Percentiles rank a stretch among this genome's conserved stretches.
Evolutionary conservation across 2,797 vertebrate species (phyloP).

Genomic region (Octomys mimax): DNA sequence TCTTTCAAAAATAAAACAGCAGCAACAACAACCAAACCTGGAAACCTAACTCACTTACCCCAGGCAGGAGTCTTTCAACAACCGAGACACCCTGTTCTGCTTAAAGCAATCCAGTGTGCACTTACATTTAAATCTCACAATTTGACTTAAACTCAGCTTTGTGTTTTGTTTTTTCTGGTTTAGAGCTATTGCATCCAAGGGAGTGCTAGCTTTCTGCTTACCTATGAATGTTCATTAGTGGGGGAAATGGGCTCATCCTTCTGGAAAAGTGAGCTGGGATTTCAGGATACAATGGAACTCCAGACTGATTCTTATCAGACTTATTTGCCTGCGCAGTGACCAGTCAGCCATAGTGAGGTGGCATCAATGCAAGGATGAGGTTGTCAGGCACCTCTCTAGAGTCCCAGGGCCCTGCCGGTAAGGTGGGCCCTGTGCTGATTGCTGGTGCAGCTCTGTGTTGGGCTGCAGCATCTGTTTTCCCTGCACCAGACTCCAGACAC

Average conservation of each 20-base stretch:
- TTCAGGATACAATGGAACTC: neutral
- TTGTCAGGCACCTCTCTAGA: neutral
- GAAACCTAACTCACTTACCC: neutral
- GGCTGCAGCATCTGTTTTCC: neutral
- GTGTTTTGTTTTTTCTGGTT: constrained; percentile 17
- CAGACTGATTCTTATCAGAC: neutral
- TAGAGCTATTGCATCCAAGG: neutral
- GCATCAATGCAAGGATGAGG: neutral
- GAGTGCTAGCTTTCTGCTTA: neutral
- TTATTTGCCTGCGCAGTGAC: neutral
- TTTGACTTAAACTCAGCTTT: neutral
- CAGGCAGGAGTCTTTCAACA: neutral
- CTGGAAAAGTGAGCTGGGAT: constrained; percentile 13
- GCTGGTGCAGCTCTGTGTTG: neutral
- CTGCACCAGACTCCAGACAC: neutral
- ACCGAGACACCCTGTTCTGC: neutral
- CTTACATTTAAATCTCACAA: neutral
- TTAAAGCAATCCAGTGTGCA: neutral
- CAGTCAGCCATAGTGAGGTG: neutral
- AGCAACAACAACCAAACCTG: neutral
- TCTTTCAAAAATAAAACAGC: neutral
- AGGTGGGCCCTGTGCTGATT: neutral
- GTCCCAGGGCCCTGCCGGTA: neutral
- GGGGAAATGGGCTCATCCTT: constrained; percentile 23
- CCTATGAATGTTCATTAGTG: neutral